Evolutionary conservation across 2,888 invertebrate genomes (phyloP).

Genomic region (Drosophila percnosoma): DNA sequence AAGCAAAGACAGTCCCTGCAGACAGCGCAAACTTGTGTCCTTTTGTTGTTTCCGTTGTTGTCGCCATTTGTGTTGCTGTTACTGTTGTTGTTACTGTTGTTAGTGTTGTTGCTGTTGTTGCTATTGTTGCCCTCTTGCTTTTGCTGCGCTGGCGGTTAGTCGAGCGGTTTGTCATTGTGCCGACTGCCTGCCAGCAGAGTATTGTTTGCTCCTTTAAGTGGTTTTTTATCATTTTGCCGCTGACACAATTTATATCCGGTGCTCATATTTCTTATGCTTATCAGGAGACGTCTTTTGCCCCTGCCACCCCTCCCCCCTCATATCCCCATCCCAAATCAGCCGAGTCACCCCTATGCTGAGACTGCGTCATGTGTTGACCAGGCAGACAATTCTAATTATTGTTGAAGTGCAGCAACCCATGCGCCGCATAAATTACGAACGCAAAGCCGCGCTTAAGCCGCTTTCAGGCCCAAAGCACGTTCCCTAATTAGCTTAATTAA

Average conservation of each 20-base stretch:
- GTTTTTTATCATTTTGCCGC: conserved; percentile 84
- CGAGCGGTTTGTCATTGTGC: conserved; percentile 81
- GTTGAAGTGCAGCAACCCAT: conserved; percentile 76
- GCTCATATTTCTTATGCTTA: conserved; percentile 84
- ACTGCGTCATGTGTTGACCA: conserved; percentile 70
- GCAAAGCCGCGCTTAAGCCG: conserved; percentile 66
- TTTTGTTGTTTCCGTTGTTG: conserved; percentile 76
- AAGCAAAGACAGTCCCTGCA: conserved; percentile 56
- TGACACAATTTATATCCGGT: conserved; percentile 85
- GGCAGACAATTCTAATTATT: conserved; percentile 67
- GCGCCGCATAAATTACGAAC: conserved; percentile 71
- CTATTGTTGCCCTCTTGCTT: conserved; percentile 43
- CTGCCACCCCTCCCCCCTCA: background rate
- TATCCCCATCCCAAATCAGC: background rate
- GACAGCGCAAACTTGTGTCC: conserved; percentile 72
- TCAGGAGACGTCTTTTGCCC: conserved; percentile 65
- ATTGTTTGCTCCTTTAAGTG: conserved; percentile 83
- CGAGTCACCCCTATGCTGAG: conserved; percentile 12
- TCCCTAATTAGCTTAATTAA: conserved; percentile 83
- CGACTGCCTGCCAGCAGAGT: conserved; percentile 69
- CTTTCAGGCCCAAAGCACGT: conserved; percentile 70
- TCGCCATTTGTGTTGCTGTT: conserved; percentile 40
- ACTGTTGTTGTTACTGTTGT: conserved; percentile 67
- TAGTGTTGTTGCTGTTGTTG: conserved; percentile 30
- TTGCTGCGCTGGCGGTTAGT: conserved; percentile 75